Conservation (phyloP, 2,113 vertebrate species). For the Myiagra hebetior region DNA sequence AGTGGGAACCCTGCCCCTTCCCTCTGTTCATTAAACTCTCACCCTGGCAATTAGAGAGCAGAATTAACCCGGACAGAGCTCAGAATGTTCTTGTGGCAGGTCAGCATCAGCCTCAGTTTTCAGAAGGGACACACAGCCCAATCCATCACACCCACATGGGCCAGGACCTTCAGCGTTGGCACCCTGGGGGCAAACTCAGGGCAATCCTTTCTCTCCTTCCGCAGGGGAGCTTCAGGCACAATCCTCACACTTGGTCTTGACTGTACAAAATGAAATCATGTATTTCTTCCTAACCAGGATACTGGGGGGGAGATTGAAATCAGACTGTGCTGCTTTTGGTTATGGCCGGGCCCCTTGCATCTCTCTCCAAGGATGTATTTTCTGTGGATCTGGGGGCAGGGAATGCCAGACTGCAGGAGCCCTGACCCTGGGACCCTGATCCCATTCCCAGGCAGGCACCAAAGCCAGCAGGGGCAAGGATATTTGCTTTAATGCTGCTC, state of each 20-base stretch:
- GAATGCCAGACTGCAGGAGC: neutral
- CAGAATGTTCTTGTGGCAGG: neutral
- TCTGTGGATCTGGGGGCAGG: neutral
- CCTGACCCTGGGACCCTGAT: neutral
- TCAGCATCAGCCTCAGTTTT: neutral
- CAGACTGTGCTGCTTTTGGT: neutral
- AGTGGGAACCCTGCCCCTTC: neutral
- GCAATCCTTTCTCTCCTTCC: neutral
- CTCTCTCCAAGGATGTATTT: neutral
- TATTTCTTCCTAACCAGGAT: neutral
- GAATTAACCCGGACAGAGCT: neutral
- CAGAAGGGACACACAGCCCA: neutral
- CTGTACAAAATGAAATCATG: neutral
- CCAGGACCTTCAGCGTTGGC: neutral
- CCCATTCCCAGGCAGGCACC: neutral
- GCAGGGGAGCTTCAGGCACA: neutral
- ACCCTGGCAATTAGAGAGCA: rapidly evolving
- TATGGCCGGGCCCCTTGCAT: neutral
- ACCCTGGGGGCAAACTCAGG: neutral
- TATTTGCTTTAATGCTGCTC: neutral
- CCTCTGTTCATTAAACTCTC: neutral
- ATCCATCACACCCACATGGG: rapidly evolving
- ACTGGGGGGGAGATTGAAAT: rapidly evolving
- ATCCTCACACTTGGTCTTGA: rapidly evolving
- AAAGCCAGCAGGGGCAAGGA: neutral